Evolutionary conservation across 2,888 invertebrate species (phyloP).

Genomic region (Phyllotreta striolata): DNA sequence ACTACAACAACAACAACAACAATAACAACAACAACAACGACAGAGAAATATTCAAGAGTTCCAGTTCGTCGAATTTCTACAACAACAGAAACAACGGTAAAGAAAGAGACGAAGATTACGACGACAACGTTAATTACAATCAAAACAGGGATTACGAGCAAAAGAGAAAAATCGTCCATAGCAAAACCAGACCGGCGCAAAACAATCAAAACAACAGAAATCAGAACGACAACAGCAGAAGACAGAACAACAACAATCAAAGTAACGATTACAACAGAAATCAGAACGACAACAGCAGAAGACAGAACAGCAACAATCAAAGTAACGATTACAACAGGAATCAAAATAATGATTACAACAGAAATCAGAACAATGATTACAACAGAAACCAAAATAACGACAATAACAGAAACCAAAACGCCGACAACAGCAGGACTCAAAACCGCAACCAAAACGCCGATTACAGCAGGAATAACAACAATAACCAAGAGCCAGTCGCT

Average conservation of each 20-base stretch:
- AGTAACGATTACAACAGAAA: conserved; percentile 40
- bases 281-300: conserved; percentile 45
- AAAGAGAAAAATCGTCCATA: conserved; percentile 59
- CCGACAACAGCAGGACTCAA: conserved; percentile 18
- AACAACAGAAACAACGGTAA: conserved; percentile 70
- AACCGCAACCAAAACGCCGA: conserved; percentile 50
- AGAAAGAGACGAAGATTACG: conserved; percentile 66
- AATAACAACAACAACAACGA: conserved; percentile 51
- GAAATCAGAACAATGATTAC: conserved; percentile 35
- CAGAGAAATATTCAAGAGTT: conserved; percentile 72
- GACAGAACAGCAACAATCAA: conserved; percentile 39
- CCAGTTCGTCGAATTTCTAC: conserved; percentile 80
- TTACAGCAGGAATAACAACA: conserved; percentile 27
- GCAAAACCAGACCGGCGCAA: conserved; percentile 57
- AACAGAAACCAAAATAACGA: conserved; percentile 39
- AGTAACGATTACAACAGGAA: conserved; percentile 34
- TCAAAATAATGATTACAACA: conserved; percentile 39
- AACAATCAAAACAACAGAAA: conserved; percentile 28
- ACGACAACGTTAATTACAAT: conserved; percentile 62
- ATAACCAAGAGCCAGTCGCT: conserved; percentile 38
- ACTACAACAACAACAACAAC: too few relatives aligned
- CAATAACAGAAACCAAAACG: conserved; percentile 42
- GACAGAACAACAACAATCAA: conserved; percentile 50
- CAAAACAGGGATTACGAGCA: conserved; percentile 59
- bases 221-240: conserved; percentile 37